Conservation (phyloP, 2,113 vertebrate species). For the Nanorana parkeri region DNA sequence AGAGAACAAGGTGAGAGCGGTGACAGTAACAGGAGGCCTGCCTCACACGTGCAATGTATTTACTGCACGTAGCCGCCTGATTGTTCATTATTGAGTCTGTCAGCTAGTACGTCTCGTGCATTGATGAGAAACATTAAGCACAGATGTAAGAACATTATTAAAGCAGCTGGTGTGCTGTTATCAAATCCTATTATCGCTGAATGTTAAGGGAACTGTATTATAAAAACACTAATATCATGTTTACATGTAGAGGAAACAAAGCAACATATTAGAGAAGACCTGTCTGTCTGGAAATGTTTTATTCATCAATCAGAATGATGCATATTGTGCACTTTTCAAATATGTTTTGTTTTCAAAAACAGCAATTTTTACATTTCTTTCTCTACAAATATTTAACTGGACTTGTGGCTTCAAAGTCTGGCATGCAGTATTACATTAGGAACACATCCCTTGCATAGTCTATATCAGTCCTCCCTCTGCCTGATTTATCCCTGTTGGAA, state of each 20-base stretch:
- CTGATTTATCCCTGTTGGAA: no score
- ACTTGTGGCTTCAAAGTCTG: no score
- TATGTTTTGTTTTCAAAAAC: no score
- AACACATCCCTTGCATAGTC: no score
- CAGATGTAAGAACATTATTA: conserved; percentile 47
- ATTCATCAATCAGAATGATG: no score
- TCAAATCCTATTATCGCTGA: conserved; percentile 12
- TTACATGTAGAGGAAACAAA: neutral
- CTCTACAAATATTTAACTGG: no score
- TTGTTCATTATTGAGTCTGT: conserved; percentile 51
- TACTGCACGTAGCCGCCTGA: conserved; percentile 27
- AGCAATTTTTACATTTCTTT: no score
- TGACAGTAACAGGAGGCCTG: conserved; percentile 12
- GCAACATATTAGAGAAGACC: no score
- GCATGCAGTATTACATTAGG: no score
- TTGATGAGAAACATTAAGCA: conserved; percentile 31
- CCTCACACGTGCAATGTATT: conserved; percentile 17
- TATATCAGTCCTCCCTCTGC: no score
- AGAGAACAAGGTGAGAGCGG: conserved; percentile 18
- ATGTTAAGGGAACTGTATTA: conserved; percentile 18
- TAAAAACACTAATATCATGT: neutral
- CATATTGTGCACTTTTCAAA: no score
- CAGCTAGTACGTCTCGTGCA: conserved; percentile 21
- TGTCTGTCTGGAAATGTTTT: no score
- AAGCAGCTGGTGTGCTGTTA: conserved; percentile 40